Evolutionary conservation across 2,113 vertebrate species (phyloP).

Genomic region (Trinectes maculatus): DNA sequence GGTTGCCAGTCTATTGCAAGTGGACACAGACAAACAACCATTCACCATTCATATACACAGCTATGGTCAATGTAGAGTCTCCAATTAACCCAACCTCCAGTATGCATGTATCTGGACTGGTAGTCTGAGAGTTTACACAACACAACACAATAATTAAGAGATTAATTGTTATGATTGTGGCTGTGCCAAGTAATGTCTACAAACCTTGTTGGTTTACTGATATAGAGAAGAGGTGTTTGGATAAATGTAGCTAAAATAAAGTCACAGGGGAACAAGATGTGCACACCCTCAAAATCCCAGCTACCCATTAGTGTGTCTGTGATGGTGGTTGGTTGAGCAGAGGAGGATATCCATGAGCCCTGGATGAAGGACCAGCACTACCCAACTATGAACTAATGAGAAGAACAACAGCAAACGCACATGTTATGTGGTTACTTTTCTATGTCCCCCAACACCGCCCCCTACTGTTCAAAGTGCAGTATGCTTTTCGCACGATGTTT

Average conservation of each 20-base stretch:
- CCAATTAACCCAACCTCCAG: too few relatives aligned
- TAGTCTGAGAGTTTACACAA: not conserved
- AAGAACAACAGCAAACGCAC: conserved; percentile 13
- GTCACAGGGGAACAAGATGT: conserved; percentile 26
- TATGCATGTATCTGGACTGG: too few relatives aligned
- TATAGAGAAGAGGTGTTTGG: conserved; percentile 5
- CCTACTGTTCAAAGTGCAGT: not conserved
- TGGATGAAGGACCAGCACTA: conserved; percentile 25
- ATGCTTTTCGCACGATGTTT: not conserved
- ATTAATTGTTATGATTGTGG: conserved; percentile 1
- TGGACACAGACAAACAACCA: too few relatives aligned
- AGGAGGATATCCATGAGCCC: conserved; percentile 28
- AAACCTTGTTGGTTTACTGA: conserved; percentile 21
- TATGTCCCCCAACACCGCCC: not conserved
- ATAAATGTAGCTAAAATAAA: conserved; percentile 11
- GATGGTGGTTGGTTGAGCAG: conserved; percentile 37
- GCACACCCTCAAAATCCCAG: conserved; percentile 34
- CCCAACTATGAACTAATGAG: conserved; percentile 48
- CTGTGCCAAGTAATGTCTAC: not conserved
- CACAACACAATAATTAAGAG: not conserved
- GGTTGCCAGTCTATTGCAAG: too few relatives aligned
- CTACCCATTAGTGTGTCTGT: conserved; percentile 20
- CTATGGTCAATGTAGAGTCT: too few relatives aligned
- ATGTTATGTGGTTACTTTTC: conserved; percentile 7
- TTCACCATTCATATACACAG: too few relatives aligned